Evolutionary conservation across 2,113 vertebrate genomes (phyloP).

Genomic region (Hippocampus abdominalis): DNA sequence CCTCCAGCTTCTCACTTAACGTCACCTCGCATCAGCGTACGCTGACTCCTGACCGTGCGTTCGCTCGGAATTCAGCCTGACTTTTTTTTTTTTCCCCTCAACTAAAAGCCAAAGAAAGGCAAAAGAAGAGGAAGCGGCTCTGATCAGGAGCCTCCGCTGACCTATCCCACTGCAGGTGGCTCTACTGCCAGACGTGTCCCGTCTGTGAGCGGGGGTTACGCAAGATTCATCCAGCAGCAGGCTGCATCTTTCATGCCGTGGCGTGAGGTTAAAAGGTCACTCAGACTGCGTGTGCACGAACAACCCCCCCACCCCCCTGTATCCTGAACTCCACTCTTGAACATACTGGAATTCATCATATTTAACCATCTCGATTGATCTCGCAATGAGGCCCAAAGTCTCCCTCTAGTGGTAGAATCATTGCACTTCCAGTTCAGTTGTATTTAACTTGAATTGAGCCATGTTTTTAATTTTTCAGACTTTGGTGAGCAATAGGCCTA

Average conservation of each 20-base stretch:
- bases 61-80: conserved; percentile 3
- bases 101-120: not conserved
- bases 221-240: conserved; percentile 56
- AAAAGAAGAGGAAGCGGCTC: conserved; percentile 5
- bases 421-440: not conserved
- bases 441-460: not conserved
- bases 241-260: conserved; percentile 45
- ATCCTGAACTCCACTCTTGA: not conserved
- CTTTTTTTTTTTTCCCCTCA: not conserved
- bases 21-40: conserved; percentile 38
- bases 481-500: too few relatives aligned
- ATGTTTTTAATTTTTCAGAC: too few relatives aligned
- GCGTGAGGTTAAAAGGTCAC: conserved; percentile 49
- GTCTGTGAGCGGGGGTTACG: conserved; percentile 45
- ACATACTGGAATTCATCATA: not conserved
- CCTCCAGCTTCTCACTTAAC: conserved; percentile 34
- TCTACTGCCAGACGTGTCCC: conserved; percentile 32
- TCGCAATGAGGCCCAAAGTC: not conserved
- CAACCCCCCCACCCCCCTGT: not conserved
- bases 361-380: not conserved
- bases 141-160: conserved; percentile 28
- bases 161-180: conserved; percentile 30
- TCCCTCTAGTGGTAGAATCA: not conserved
- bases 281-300: conserved; percentile 23
- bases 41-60: not conserved